Conservation (phyloP, 2,888 invertebrate species). For the Selenia dentaria region DNA sequence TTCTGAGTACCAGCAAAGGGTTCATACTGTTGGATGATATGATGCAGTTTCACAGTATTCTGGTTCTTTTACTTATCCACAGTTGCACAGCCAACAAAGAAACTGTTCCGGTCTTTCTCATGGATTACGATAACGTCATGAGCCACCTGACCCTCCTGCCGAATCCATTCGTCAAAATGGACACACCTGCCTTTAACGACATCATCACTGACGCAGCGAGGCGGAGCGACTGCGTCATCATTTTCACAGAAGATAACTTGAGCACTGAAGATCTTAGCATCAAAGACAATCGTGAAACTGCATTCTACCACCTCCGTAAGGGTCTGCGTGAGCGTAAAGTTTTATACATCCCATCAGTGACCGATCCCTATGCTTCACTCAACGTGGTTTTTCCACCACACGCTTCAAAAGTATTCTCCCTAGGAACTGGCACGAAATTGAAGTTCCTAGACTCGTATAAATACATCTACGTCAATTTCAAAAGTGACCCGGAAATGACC, state of each 20-base stretch:
- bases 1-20: too few species aligned
- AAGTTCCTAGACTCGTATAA: slow-evolving; percentile 40
- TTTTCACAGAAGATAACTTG: slow-evolving; percentile 61
- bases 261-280: slow-evolving; percentile 57
- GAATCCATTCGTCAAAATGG: slow-evolving; percentile 55
- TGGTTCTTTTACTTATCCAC: not conserved
- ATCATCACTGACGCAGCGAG: slow-evolving; percentile 46
- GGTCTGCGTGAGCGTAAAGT: slow-evolving; percentile 44
- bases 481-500: slow-evolving; percentile 45
- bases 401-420: slow-evolving; percentile 41
- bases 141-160: slow-evolving; percentile 31
- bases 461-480: slow-evolving; percentile 59
- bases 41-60: not conserved
- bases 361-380: slow-evolving; percentile 48
- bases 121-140: slow-evolving; percentile 49
- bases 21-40: too few species aligned
- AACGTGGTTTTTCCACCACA: slow-evolving; percentile 41
- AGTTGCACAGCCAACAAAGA: not conserved
- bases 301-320: slow-evolving; percentile 46
- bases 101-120: slow-evolving; percentile 52
- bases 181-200: slow-evolving; percentile 40
- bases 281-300: slow-evolving; percentile 52
- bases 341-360: slow-evolving; percentile 55
- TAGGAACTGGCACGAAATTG: slow-evolving; percentile 40
- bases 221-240: slow-evolving; percentile 43